Conservation (phyloP, 2,797 vertebrate species). For the Benthosema pterotum region DNA sequence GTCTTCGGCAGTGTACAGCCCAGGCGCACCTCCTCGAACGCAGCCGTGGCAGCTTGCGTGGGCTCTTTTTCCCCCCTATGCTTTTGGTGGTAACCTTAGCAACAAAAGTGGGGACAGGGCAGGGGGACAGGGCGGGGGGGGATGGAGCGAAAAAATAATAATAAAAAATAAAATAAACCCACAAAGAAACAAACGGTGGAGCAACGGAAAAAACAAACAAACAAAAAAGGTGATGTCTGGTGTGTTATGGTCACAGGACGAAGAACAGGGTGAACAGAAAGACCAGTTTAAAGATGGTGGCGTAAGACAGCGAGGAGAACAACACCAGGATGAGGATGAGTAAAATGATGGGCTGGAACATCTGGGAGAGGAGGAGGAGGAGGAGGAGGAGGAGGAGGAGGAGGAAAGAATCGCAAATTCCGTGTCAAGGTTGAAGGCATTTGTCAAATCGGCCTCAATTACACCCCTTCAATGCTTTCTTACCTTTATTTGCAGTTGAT, state of each 20-base stretch:
- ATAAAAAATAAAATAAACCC: conserved; percentile 74
- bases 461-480: no score
- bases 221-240: conserved; percentile 72
- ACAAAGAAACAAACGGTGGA: conserved; percentile 30
- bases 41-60: conserved; percentile 72
- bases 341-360: conserved; percentile 99
- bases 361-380: conserved; percentile 87
- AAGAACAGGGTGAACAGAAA: conserved; percentile 99
- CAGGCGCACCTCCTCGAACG: conserved; percentile 49
- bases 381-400: conserved; percentile 26
- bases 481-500: no score
- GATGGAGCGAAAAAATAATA: conserved; percentile 53
- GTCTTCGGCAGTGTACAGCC: conserved; percentile 74
- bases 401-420: background rate
- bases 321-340: conserved; percentile 99
- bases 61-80: conserved; percentile 88
- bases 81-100: conserved; percentile 88
- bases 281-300: conserved; percentile 98
- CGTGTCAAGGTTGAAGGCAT: no score
- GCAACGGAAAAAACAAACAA: no score
- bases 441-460: no score
- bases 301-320: conserved; percentile 98
- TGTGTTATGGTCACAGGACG: conserved; percentile 87
- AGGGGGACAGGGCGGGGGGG: background rate
- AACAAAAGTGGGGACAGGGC: conserved; percentile 79